Percentiles rank a stretch among this genome's conserved stretches.
phyloP scores from a whole-genome alignment of 92 coral and sea anemone genomes.

The Siderastrea siderea region DNA sequence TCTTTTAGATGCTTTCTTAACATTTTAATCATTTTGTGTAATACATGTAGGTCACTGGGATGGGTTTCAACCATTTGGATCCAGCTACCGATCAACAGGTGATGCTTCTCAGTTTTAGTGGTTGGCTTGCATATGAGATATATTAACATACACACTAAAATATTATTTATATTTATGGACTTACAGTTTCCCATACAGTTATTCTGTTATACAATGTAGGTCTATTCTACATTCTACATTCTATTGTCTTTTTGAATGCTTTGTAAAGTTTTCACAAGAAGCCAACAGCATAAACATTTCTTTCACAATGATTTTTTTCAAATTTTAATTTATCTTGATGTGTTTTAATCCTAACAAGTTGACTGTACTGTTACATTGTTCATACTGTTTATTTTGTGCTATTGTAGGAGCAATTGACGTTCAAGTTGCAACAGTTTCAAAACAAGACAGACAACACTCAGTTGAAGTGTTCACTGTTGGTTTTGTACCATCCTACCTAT shows the following conservation, averaged over 20 bases:
- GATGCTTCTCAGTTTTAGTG: neutral
- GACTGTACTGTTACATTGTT: neutral
- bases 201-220: neutral
- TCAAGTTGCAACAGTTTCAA: slow-evolving; percentile 36
- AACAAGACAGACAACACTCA: slow-evolving; percentile 2
- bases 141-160: neutral
- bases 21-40: neutral
- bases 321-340: neutral
- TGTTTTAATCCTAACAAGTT: neutral
- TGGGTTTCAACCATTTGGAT: slow-evolving; percentile 24
- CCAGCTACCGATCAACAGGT: slow-evolving; percentile 22
- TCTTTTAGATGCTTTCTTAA: too few relatives aligned
- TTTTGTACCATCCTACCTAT: slow-evolving; percentile 34
- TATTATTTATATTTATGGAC: neutral
- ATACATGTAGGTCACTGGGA: slow-evolving; percentile 13
- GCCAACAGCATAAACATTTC: neutral
- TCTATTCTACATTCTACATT: neutral
- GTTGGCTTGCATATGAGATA: neutral
- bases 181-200: neutral
- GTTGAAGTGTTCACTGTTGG: slow-evolving; percentile 23
- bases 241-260: slow-evolving; percentile 6
- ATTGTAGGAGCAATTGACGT: slow-evolving; percentile 28
- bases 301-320: too few relatives aligned
- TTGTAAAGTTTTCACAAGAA: neutral
- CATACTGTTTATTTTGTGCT: neutral